phyloP scores from a whole-genome alignment of 1,140 invertebrate species.

The Achatina immaculata region DNA sequence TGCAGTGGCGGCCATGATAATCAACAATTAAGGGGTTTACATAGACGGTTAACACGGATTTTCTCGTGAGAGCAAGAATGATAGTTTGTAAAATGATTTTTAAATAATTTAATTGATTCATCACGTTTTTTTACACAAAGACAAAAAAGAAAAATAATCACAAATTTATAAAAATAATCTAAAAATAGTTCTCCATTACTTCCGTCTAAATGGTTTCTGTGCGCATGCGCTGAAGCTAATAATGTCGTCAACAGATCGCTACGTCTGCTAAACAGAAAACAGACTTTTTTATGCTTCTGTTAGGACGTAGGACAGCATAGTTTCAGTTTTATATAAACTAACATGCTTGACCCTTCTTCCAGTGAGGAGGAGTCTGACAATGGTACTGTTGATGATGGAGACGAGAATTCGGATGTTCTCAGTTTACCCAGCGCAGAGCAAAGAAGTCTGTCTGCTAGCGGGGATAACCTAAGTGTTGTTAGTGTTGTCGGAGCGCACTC shows the following conservation, averaged over 20 bases:
- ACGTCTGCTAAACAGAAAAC: too few relatives aligned
- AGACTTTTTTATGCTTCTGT: too few relatives aligned
- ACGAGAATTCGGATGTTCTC: constrained; percentile 67
- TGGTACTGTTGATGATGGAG: constrained; percentile 70
- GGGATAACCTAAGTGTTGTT: constrained; percentile 71
- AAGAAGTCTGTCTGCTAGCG: constrained; percentile 70
- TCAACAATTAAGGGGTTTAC: constrained; percentile 31
- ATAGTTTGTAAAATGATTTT: not conserved
- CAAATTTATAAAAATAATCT: not conserved
- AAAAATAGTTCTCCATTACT: not conserved
- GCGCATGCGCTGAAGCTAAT: constrained; percentile 49
- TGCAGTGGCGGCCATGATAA: constrained; percentile 35
- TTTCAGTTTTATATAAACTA: not conserved
- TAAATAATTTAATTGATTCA: constrained; percentile 17
- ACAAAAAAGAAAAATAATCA: too few relatives aligned
- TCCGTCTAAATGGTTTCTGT: not conserved
- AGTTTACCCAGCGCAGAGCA: constrained; percentile 68
- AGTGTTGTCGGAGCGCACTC: constrained; percentile 70
- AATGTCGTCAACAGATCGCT: constrained; percentile 37
- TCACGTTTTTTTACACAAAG: too few relatives aligned
- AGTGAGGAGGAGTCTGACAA: constrained; percentile 72
- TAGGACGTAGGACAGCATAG: too few relatives aligned
- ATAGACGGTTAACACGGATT: constrained; percentile 34
- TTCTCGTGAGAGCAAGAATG: constrained; percentile 20
- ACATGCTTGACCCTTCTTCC: constrained; percentile 75